Conservation (phyloP, 53 echinoderm and acorn worm genomes). For the Actinopyga echinites region DNA sequence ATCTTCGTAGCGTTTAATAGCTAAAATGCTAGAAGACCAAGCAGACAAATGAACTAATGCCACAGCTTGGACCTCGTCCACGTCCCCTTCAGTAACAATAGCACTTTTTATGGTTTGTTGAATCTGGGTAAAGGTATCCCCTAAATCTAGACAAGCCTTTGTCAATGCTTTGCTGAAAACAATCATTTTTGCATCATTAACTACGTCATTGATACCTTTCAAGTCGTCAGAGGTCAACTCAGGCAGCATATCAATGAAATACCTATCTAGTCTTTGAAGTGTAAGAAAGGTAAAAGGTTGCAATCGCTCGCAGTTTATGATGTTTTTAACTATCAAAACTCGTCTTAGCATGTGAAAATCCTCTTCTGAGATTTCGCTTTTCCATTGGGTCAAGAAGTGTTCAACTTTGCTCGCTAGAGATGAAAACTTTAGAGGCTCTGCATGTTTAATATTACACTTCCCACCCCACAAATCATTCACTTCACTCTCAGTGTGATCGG, state of each 20-base stretch:
- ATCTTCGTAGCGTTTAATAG: neutral
- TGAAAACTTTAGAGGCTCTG: neutral
- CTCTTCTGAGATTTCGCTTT: neutral
- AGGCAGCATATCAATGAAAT: neutral
- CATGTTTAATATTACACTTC: neutral
- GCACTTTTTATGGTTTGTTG: neutral
- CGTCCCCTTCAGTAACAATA: neutral
- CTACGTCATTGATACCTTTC: neutral
- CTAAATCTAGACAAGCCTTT: neutral
- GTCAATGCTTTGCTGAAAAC: neutral
- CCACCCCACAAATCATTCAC: neutral
- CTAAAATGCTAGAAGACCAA: neutral
- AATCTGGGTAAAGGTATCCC: neutral
- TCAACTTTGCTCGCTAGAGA: neutral
- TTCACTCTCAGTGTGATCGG: neutral
- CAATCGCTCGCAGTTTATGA: neutral
- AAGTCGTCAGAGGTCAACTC: neutral
- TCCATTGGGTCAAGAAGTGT: neutral
- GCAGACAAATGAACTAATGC: conserved; percentile 8
- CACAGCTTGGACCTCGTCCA: neutral
- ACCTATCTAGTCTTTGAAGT: conserved; percentile 8
- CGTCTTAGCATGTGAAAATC: neutral
- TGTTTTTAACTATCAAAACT: neutral
- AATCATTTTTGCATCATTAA: conserved; percentile 9
- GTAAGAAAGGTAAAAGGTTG: neutral